Evolutionary conservation across 2,113 vertebrate species (phyloP), one percentile per base, ranked within the genome.

Genomic region (Sceloporus undulatus): DNA sequence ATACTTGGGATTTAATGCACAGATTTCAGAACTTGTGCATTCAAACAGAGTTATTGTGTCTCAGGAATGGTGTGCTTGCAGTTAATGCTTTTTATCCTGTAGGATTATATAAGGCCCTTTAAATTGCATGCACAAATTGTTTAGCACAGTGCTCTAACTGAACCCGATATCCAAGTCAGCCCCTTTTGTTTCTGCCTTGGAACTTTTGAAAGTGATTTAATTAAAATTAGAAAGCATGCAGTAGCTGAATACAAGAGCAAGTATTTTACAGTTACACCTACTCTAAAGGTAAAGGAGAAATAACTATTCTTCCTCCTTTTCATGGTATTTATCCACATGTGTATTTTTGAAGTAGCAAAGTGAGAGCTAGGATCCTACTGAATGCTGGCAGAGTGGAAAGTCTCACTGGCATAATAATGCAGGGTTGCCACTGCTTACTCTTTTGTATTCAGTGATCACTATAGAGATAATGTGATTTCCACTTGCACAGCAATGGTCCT

Each of bases 141-240:
- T 56, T 48, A 88, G 94, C 85, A 85, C 65, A 89, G 79, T 71
- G 92, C 40, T 42, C 85, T 91, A 78, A 91, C 90, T 85, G 76
- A 88, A 86, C 87, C 73, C 91, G 91, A 90, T 38, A 89, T n/a
- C 89, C 80, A 66, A 79, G 84, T 86, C 82, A 92, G 87, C 9
- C 6, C 90, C 92, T 77, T 56, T 84, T 90, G 77, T 34, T 91
- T 94, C 92, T 85, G 18, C 80, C 91, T 82, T 84, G 29, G 52
- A 66, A 3, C 73, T 88, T 94, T 92, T 87, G 88, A 66, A 94
- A 91, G 48, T 84, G 42, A 91, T 90, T 92, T 92, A 94, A 91
- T 94, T 95, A 92, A 91, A 93, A 94, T 89, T 23, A 95, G 89
- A 90, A 85, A 91, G 87, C 88, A 78, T 19, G 73, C 38, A 66